A percentile compares a stretch with the other conserved stretches of the same genome.
Evolutionary conservation across 2,888 invertebrate genomes (phyloP).

Genomic region (Tribolium freemani): DNA sequence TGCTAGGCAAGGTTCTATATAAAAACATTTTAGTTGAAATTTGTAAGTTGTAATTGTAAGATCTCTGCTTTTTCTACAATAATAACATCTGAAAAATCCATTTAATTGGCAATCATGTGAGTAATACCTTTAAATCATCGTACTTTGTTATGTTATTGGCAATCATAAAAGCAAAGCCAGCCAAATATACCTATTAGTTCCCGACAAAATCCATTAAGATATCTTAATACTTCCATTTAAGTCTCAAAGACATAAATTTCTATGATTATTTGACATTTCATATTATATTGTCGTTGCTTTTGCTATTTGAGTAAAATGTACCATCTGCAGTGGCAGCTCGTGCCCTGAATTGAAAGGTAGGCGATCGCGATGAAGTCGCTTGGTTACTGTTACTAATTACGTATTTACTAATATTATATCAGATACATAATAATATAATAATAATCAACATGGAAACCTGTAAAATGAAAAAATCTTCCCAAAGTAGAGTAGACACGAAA

Average conservation of each 20-base stretch:
- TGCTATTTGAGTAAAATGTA: not conserved
- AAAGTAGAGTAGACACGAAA: too few relatives aligned
- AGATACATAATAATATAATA: too few relatives aligned
- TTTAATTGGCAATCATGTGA: constrained; percentile 18
- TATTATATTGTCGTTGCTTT: not conserved
- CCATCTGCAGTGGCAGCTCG: too few relatives aligned
- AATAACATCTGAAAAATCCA: not conserved
- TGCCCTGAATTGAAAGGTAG: too few relatives aligned
- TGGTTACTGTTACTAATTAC: too few relatives aligned
- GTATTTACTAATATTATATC: too few relatives aligned
- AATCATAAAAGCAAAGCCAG: constrained; percentile 19
- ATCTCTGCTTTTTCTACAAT: not conserved
- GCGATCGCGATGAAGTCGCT: too few relatives aligned
- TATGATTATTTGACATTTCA: not conserved
- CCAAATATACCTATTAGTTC: constrained; percentile 14
- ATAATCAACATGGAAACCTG: too few relatives aligned
- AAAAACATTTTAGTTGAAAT: not conserved
- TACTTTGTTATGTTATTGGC: constrained; percentile 13
- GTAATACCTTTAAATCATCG: constrained; percentile 11
- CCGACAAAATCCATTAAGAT: constrained; percentile 10
- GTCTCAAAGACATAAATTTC: not conserved
- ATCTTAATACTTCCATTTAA: constrained; percentile 2
- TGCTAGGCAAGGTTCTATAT: not conserved
- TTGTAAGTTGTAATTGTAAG: not conserved
- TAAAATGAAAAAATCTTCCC: too few relatives aligned